Percentiles rank a stretch among this genome's conserved stretches.
Conservation (phyloP, 2,888 invertebrate species). For the Lasioglossum morio region DNA sequence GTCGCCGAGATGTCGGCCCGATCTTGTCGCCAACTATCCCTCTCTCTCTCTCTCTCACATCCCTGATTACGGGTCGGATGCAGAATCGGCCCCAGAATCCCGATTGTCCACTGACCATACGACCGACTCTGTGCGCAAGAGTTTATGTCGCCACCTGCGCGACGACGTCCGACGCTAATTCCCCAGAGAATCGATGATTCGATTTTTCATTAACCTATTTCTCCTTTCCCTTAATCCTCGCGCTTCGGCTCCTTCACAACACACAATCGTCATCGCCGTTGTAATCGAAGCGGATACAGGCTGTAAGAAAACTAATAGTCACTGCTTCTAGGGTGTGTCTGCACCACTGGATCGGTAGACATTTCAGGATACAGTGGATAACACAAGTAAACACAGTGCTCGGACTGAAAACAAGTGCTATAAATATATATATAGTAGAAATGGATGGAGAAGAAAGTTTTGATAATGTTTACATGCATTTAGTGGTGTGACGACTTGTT, state of each 20-base stretch:
- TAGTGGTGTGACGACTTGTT: no score
- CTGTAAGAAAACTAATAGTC: not conserved
- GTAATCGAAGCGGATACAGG: not conserved
- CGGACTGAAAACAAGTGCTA: no score
- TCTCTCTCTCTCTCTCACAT: not conserved
- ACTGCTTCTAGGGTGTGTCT: not conserved
- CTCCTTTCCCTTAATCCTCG: not conserved
- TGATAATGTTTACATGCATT: no score
- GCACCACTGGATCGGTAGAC: no score
- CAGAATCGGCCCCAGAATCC: constrained; percentile 6
- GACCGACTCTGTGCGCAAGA: not conserved
- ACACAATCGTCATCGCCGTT: not conserved
- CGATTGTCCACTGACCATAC: constrained; percentile 38
- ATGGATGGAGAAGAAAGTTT: no score
- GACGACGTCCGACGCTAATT: not conserved
- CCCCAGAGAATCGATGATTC: not conserved
- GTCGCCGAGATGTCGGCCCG: constrained; percentile 27
- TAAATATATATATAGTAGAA: no score
- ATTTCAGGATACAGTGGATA: no score
- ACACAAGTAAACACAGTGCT: no score
- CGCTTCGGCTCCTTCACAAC: not conserved
- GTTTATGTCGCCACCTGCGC: not conserved
- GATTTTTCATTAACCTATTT: constrained; percentile 8
- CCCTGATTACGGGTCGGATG: constrained; percentile 36
- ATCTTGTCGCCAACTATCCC: not conserved